These are phyloP conservation scores for Anolis apletophallus DNA, from an alignment of 2,797 vertebrate species.

Conservation along the genomic window DNA sequence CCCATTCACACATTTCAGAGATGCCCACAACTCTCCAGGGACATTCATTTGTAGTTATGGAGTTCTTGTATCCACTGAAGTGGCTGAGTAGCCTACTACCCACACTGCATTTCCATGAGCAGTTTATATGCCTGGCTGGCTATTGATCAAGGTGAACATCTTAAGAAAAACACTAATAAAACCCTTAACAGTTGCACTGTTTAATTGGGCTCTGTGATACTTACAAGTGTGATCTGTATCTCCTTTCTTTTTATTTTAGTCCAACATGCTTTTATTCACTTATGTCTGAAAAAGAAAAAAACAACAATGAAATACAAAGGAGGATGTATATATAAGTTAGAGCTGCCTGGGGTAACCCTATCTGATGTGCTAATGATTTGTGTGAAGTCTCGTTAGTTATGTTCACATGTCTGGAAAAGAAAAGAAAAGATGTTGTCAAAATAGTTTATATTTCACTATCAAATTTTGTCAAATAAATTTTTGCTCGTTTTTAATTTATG, in stretches of 20 bases:
- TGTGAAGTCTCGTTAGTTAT: slow-evolving; percentile 55
- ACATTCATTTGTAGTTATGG: neutral
- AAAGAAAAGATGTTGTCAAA: slow-evolving; percentile 44
- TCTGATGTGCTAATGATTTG: slow-evolving; percentile 61
- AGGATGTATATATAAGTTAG: slow-evolving; percentile 56
- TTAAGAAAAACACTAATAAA: neutral
- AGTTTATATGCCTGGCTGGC: neutral
- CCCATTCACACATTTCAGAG: neutral
- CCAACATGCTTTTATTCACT: slow-evolving; percentile 55
- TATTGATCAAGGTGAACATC: slow-evolving; percentile 10
- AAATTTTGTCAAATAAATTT: slow-evolving; percentile 34
- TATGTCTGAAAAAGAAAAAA: slow-evolving; percentile 63
- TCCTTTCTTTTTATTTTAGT: slow-evolving; percentile 73
- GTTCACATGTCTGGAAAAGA: slow-evolving; percentile 38
- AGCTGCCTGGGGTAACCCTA: slow-evolving; percentile 55
- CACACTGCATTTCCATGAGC: neutral
- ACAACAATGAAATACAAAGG: slow-evolving; percentile 57
- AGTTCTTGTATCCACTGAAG: neutral
- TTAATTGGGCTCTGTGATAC: slow-evolving; percentile 41
- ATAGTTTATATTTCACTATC: slow-evolving; percentile 24
- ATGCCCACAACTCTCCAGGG: neutral
- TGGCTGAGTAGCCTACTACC: neutral
- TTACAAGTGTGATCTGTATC: slow-evolving; percentile 67
- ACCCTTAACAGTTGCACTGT: slow-evolving; percentile 1
- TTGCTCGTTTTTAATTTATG: slow-evolving; percentile 53